Base-by-base conservation (phyloP, 2,113 vertebrate species). In the Tympanuchus pallidicinctus region DNA sequence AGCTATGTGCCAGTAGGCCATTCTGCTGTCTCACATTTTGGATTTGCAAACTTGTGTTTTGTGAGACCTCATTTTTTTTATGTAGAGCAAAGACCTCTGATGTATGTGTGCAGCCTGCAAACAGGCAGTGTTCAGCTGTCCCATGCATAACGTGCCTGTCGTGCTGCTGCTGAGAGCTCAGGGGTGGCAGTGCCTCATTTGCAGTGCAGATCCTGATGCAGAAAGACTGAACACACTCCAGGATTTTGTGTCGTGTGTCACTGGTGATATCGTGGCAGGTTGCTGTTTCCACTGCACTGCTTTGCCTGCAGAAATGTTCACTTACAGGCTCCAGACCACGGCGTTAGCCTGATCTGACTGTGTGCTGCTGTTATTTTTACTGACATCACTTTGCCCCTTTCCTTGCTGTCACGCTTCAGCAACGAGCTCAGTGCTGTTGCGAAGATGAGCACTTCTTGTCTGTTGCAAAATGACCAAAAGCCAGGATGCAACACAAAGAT, bases 121-220 rank as follows among this genome's bases (percentile, higher is more conserved):
- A 54, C 1, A 10, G 2, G 7, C 40, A 27, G 0, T 22, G 71
- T 32, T 34, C 7, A 19, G 0, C 22, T 79, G 10, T 28, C 24
- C 52, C 10, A 3, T 6, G 42, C 80, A 38, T 57, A 47, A 5
- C 0, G 8, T 40, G 27, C 45, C 73, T 47, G 38, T 34, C 52
- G 1, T 45, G 63, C 76, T 72, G 4, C 11, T 34, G 65, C 88
- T 71, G 57, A 2, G 38, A 60, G 56, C 76, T 77, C 19, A 11
- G 1, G 59, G 0, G 1, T 36, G 10, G 76, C 7, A 36, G 65
- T 2, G 0, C 40, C 78, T 20, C 32, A 28, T 71, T 52, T 32
- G 60, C 52, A 20, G 45, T 50, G 79, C 76, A 80, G 61, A 93
- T 88, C 70, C 74, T 6, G 6, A 1, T 1, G 42, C 56, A 16